Evolutionary conservation across 2,888 invertebrate genomes (phyloP).

Genomic region (Osmoderma eremita): DNA sequence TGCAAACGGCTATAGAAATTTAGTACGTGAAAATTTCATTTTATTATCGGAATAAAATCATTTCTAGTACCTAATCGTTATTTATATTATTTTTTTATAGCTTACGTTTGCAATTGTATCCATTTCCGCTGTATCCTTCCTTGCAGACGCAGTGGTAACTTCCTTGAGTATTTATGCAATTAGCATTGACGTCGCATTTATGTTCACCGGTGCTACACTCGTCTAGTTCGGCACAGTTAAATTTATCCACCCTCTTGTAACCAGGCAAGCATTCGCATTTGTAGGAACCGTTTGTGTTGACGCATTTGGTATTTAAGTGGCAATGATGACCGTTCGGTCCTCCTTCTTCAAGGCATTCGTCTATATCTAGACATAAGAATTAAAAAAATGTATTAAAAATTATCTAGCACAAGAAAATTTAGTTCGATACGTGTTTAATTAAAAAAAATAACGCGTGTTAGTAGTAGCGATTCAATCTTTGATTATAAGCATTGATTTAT

Average conservation of each 20-base stretch:
- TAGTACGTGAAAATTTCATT: background rate
- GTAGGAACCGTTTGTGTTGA: conserved; percentile 85
- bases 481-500: too few relatives aligned
- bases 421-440: too few relatives aligned
- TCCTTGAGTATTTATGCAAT: conserved; percentile 83
- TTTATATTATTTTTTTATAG: conserved; percentile 47
- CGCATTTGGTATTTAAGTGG: conserved; percentile 83
- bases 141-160: conserved; percentile 81
- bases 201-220: conserved; percentile 80
- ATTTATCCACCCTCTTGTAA: conserved; percentile 79
- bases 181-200: conserved; percentile 79
- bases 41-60: background rate
- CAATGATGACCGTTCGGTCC: conserved; percentile 86
- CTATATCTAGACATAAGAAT: conserved; percentile 71
- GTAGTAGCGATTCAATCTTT: too few relatives aligned
- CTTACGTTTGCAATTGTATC: conserved; percentile 83
- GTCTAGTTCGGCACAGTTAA: conserved; percentile 83
- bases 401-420: background rate
- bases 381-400: too few relatives aligned
- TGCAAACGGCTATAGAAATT: conserved; percentile 77
- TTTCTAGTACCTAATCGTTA: background rate
- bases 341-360: conserved; percentile 84
- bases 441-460: too few relatives aligned
- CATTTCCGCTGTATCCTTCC: conserved; percentile 80
- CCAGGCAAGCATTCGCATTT: conserved; percentile 86